Evolutionary conservation across 1,140 invertebrate genomes (phyloP).

Genomic region (Druon quercuslanigerum): DNA sequence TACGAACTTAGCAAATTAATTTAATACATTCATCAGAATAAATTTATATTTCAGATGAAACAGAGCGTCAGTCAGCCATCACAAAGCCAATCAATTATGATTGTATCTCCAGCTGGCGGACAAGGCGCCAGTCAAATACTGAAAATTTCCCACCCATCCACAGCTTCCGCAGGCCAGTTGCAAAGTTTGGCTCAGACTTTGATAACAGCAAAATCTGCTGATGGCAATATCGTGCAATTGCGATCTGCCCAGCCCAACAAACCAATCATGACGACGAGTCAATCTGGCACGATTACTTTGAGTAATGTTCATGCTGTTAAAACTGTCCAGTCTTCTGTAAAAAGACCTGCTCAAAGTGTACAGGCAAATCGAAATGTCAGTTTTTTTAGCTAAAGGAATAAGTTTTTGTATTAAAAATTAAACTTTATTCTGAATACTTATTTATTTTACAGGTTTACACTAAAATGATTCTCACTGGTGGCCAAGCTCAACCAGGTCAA

Average conservation of each 20-base stretch:
- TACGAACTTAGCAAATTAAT: no score
- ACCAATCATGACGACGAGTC: slow-evolving; percentile 52
- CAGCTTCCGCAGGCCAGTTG: slow-evolving; percentile 68
- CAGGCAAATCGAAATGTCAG: slow-evolving; percentile 69
- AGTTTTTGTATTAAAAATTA: slow-evolving; percentile 1
- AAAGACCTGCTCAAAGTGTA: slow-evolving; percentile 63
- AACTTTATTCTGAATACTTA: slow-evolving; percentile 14
- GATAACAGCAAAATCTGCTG: slow-evolving; percentile 71
- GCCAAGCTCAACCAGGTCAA: slow-evolving; percentile 66
- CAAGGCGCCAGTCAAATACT: slow-evolving; percentile 71
- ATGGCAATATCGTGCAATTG: slow-evolving; percentile 73
- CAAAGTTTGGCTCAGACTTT: slow-evolving; percentile 72
- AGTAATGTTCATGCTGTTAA: slow-evolving; percentile 67
- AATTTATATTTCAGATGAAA: slow-evolving; percentile 59
- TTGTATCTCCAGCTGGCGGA: slow-evolving; percentile 69
- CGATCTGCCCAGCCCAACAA: slow-evolving; percentile 59
- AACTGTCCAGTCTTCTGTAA: slow-evolving; percentile 62
- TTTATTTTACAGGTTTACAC: slow-evolving; percentile 70
- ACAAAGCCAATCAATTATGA: slow-evolving; percentile 74
- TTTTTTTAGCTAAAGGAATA: slow-evolving; percentile 30
- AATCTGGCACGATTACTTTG: slow-evolving; percentile 65
- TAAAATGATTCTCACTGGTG: slow-evolving; percentile 79
- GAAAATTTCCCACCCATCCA: slow-evolving; percentile 73
- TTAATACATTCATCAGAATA: slow-evolving; percentile 24
- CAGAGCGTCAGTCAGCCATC: slow-evolving; percentile 56